Base-by-base conservation (phyloP, 2,797 vertebrate species). In the Meriones psammophilus region DNA sequence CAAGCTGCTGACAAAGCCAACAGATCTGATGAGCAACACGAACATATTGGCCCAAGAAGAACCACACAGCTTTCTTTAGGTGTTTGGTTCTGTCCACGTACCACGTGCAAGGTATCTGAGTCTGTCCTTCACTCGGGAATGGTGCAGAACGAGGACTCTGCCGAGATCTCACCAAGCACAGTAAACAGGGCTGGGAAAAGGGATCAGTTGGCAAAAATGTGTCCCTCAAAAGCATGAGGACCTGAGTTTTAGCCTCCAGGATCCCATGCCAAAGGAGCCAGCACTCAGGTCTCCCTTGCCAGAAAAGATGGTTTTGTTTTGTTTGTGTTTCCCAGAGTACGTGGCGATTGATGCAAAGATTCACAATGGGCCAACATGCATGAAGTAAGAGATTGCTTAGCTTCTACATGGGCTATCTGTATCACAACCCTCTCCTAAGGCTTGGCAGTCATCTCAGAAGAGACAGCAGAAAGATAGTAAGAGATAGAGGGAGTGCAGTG, bases 41-140 rank as follows among this genome's bases (percentile, higher is more conserved):
- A 33, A 17, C 3, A 33, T 1, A 30, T 54, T 33, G 36, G 8
- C 42, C 69, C 13, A 13, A 56, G n/a, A 22, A 58, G 87, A 85
- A 24, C 8, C 30, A 30, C 0, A 1, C 0, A 0, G 9, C 3
- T 28, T 24, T 60, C 60, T 24, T 18, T 0, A 33, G 58, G 78
- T n/a, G 62, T 8, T 5, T 56, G 69, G 56, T 56, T 20, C n/a
- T 30, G 50, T 4, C 1, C 0, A 74, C 13, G 20, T 5, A 58
- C 88, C 83, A 42, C 1, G 2, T 3, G 8, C 28, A 26, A 15
- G 20, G n/a, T 30, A 66, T 13, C 8, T 15, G 62, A 69, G 33
- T 5, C 13, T 0, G 1, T 8, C 26, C 24, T n/a, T n/a, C 42
- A 28, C 3, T 6, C 22, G 1, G 13, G 54, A 74, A 3, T 1